Evolutionary conservation across 2,797 vertebrate genomes (phyloP).

Genomic region (Mionectes olivaceus): DNA sequence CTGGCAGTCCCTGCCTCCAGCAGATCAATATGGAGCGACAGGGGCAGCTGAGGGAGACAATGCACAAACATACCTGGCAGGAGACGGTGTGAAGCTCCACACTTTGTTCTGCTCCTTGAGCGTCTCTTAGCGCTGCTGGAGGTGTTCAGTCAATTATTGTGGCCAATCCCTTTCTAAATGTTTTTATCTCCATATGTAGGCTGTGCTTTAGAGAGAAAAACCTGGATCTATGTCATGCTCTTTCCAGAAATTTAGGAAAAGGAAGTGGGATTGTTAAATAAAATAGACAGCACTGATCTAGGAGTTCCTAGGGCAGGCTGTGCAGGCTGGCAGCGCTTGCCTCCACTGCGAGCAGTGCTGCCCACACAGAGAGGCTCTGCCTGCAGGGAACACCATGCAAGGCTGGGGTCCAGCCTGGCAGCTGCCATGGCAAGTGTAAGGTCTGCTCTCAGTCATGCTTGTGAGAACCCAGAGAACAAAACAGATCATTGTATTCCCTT

Average conservation of each 20-base stretch:
- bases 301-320: background rate
- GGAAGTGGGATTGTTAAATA: slow-evolving; percentile 54
- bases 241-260: slow-evolving; percentile 55
- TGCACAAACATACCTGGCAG: background rate
- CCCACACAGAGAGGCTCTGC: background rate
- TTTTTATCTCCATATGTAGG: slow-evolving; percentile 11
- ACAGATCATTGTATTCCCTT: accelerated
- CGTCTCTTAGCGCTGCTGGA: background rate
- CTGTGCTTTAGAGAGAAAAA: background rate
- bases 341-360: accelerated
- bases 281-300: background rate
- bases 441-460: background rate
- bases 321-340: accelerated
- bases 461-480: background rate
- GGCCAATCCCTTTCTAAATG: background rate
- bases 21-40: accelerated
- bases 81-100: slow-evolving; percentile 14
- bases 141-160: background rate
- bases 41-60: background rate
- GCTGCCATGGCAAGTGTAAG: background rate
- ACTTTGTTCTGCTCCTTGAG: background rate
- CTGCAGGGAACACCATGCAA: background rate
- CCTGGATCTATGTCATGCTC: background rate
- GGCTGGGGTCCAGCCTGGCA: background rate
- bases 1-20: background rate